Evolutionary conservation across 2,797 vertebrate species (phyloP).

Genomic region (Psittacula derbiana): DNA sequence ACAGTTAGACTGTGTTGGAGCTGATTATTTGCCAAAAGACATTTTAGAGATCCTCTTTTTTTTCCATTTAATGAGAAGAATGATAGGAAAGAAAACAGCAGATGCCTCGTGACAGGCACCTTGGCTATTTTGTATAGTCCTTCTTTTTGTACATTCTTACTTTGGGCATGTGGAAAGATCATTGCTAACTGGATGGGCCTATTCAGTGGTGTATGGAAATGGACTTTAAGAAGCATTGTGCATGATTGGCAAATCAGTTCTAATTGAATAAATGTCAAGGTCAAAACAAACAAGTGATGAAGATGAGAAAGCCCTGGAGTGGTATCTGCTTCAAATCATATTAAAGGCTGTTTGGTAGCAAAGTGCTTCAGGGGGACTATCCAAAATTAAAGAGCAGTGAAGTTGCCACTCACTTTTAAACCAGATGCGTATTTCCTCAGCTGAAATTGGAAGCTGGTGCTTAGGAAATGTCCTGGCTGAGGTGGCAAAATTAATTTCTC

Average conservation of each 20-base stretch:
- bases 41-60: neutral
- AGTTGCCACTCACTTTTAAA: neutral
- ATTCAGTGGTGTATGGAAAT: slow-evolving; percentile 70
- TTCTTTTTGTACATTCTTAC: slow-evolving; percentile 13
- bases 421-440: neutral
- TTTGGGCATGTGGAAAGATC: slow-evolving; percentile 71
- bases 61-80: neutral
- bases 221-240: slow-evolving; percentile 71
- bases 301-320: slow-evolving; percentile 79
- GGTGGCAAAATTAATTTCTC: neutral
- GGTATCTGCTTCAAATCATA: slow-evolving; percentile 71
- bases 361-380: slow-evolving; percentile 53
- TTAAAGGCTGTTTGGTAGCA: slow-evolving; percentile 60
- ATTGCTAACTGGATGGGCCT: slow-evolving; percentile 76
- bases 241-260: slow-evolving; percentile 82
- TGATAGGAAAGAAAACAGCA: neutral
- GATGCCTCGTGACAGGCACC: neutral
- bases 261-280: slow-evolving; percentile 87
- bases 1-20: neutral
- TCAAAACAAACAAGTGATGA: slow-evolving; percentile 79
- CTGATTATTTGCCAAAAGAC: slow-evolving; percentile 15
- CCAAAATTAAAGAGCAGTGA: slow-evolving; percentile 48
- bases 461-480: neutral
- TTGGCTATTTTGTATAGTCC: slow-evolving; percentile 1
- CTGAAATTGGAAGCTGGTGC: neutral